Conservation (phyloP, 2,888 invertebrate genomes). For the Meta bourneti region DNA sequence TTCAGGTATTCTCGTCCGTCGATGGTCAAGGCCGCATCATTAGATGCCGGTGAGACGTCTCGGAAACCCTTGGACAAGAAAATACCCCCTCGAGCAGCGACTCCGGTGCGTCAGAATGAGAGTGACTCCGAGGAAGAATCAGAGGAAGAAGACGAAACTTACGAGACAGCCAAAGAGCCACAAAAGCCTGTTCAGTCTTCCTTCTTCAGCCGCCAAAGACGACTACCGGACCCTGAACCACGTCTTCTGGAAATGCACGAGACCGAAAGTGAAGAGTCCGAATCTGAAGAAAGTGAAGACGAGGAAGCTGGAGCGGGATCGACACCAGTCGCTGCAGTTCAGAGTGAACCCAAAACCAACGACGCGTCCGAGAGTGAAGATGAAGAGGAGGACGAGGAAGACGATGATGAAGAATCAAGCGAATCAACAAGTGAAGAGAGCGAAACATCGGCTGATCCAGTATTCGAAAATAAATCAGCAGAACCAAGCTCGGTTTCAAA, state of each 20-base stretch:
- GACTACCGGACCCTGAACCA: constrained; percentile 72
- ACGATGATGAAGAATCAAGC: constrained; percentile 53
- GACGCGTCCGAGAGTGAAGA: constrained; percentile 39
- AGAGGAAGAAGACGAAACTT: constrained; percentile 49
- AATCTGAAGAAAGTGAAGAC: constrained; percentile 65
- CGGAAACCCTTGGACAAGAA: constrained; percentile 72
- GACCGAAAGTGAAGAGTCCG: constrained; percentile 71
- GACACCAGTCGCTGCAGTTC: neutral
- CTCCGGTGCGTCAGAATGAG: constrained; percentile 52
- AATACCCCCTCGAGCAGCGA: constrained; percentile 64
- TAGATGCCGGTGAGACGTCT: constrained; percentile 69
- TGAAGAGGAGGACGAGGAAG: constrained; percentile 58
- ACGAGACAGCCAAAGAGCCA: constrained; percentile 34
- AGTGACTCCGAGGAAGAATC: constrained; percentile 60
- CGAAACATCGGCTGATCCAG: constrained; percentile 61
- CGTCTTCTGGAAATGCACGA: constrained; percentile 70
- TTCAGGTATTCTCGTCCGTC: constrained; percentile 77
- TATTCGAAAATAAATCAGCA: constrained; percentile 5
- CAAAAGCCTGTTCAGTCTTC: constrained; percentile 68
- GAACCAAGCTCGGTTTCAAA: neutral
- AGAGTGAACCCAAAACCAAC: neutral
- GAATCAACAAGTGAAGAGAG: constrained; percentile 50
- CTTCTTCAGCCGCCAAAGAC: constrained; percentile 71
- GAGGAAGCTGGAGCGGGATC: constrained; percentile 46
- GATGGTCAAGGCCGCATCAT: constrained; percentile 78